A percentile compares a stretch with the other conserved stretches of the same genome.
Evolutionary conservation across 2,797 vertebrate species (phyloP).

Genomic region (Iguana delicatissima): DNA sequence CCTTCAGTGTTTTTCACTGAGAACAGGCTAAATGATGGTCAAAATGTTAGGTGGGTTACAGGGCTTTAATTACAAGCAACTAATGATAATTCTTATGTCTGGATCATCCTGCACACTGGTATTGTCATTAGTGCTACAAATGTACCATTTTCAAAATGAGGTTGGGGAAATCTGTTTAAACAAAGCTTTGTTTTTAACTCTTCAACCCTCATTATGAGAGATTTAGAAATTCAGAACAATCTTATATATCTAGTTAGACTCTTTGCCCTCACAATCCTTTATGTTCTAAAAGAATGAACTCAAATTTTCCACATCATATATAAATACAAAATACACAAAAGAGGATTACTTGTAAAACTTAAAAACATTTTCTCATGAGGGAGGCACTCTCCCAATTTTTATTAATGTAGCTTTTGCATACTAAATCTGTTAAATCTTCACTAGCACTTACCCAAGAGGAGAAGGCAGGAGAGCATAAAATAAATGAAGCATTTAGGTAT

Average conservation of each 20-base stretch:
- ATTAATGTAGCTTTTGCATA: constrained; percentile 53
- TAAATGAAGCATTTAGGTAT: constrained; percentile 66
- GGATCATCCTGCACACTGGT: constrained; percentile 65
- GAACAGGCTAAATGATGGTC: constrained; percentile 73
- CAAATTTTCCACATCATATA: constrained; percentile 31
- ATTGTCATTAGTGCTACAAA: constrained; percentile 16
- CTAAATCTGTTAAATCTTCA: constrained; percentile 59
- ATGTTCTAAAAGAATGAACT: constrained; percentile 58
- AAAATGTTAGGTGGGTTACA: constrained; percentile 68
- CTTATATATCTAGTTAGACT: constrained; percentile 67
- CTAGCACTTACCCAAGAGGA: constrained; percentile 79
- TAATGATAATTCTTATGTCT: constrained; percentile 62
- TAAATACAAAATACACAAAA: constrained; percentile 49
- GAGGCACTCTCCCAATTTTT: constrained; percentile 57
- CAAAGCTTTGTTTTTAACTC: constrained; percentile 49
- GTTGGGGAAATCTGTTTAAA: constrained; percentile 23
- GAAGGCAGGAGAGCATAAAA: constrained; percentile 75
- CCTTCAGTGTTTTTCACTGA: constrained; percentile 76
- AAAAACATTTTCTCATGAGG: constrained; percentile 51
- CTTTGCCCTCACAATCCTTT: constrained; percentile 60
- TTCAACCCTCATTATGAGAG: constrained; percentile 56
- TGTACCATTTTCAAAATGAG: constrained; percentile 32
- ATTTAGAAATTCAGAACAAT: constrained; percentile 46
- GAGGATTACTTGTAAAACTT: constrained; percentile 47
- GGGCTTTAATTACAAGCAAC: constrained; percentile 59